A percentile compares a stretch with the other conserved stretches of the same genome.
phyloP scores from a whole-genome alignment of 2,888 invertebrate species.

The Hedychridium roseum region DNA sequence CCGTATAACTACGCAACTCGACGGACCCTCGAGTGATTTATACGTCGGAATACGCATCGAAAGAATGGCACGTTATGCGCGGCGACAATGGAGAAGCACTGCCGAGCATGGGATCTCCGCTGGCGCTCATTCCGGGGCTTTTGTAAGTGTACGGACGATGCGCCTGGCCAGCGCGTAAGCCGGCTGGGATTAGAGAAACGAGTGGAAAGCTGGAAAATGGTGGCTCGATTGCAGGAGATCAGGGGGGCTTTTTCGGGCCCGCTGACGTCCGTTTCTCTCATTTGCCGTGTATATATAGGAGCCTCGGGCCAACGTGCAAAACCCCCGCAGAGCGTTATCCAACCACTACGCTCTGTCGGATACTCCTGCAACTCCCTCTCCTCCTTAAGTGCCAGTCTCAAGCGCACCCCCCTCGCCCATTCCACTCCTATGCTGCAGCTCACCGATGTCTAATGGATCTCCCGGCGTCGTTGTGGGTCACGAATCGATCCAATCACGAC shows the following conservation, averaged over 20 bases:
- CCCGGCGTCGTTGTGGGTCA: constrained; percentile 22
- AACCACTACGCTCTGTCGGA: constrained; percentile 18
- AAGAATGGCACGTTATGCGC: too few relatives aligned
- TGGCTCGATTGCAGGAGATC: constrained; percentile 7
- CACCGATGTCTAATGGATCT: constrained; percentile 26
- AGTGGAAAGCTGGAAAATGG: constrained; percentile 16
- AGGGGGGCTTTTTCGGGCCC: constrained; percentile 12
- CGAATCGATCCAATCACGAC: constrained; percentile 11
- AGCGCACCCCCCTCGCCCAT: neutral
- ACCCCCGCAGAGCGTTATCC: constrained; percentile 12
- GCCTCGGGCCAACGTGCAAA: too few relatives aligned
- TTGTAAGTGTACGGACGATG: too few relatives aligned
- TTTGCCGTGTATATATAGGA: too few relatives aligned
- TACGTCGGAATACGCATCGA: too few relatives aligned
- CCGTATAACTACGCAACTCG: too few relatives aligned
- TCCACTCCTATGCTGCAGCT: neutral
- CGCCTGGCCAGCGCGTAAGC: too few relatives aligned
- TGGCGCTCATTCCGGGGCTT: too few relatives aligned
- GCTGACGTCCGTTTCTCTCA: too few relatives aligned
- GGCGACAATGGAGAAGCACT: too few relatives aligned
- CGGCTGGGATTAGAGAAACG: constrained; percentile 21
- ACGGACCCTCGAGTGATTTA: too few relatives aligned
- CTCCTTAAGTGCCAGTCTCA: neutral
- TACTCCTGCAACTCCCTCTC: neutral
- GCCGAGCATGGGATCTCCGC: too few relatives aligned